Evolutionary conservation across 2,888 invertebrate genomes (phyloP).

Genomic region (Listrodromus nycthemerus): DNA sequence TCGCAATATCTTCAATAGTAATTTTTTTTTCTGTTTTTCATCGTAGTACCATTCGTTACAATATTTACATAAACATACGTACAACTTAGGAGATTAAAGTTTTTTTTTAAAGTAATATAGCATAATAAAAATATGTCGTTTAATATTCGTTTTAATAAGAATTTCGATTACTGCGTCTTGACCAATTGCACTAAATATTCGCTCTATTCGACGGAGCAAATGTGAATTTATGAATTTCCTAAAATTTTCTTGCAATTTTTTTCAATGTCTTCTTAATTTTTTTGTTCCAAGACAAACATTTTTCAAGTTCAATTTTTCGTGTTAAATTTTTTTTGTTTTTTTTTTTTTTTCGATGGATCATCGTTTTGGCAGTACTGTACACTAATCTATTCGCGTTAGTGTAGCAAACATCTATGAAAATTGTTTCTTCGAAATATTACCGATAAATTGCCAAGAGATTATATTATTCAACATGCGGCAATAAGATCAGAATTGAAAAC

Average conservation of each 20-base stretch:
- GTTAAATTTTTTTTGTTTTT: conserved; percentile 30
- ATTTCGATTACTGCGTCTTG: conserved; percentile 65
- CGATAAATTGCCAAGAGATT: conserved; percentile 60
- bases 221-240: conserved; percentile 59
- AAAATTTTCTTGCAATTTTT: conserved; percentile 61
- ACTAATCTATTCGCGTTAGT: conserved; percentile 50
- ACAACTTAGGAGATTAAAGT: conserved; percentile 78
- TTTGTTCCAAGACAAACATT: conserved; percentile 2
- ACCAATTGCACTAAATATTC: conserved; percentile 74
- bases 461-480: conserved; percentile 63
- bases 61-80: conserved; percentile 83
- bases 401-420: conserved; percentile 60
- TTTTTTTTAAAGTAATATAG: conserved; percentile 71
- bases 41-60: conserved; percentile 81
- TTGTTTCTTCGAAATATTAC: conserved; percentile 53
- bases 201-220: conserved; percentile 47
- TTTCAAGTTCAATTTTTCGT: conserved; percentile 23
- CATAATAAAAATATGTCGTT: conserved; percentile 75
- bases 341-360: conserved; percentile 59
- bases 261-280: conserved; percentile 22
- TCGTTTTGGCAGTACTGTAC: conserved; percentile 56
- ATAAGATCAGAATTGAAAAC: conserved; percentile 68
- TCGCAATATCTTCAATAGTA: conserved; percentile 74
- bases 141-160: conserved; percentile 63
- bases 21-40: conserved; percentile 73